Base-by-base conservation (phyloP, 1,140 invertebrate species). In the Trigoniulus corallinus region DNA sequence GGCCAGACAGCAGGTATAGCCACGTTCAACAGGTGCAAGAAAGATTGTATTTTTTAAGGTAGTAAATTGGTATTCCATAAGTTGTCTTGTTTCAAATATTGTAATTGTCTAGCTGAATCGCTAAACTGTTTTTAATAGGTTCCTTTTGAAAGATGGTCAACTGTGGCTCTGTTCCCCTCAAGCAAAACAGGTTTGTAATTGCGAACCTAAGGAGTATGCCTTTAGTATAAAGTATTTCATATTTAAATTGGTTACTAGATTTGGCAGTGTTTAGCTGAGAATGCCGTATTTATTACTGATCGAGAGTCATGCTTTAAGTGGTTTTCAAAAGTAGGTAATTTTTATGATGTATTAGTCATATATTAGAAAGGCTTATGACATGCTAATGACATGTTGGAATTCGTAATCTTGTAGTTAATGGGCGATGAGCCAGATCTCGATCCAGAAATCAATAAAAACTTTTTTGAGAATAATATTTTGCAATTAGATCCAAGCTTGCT, bases 291-390 rank as follows among this genome's bases (percentile, higher is more conserved):
- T 66, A 69, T 81, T 2, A 80, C 81, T 2, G 94, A 98, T 68
- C 75, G 92, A 40, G 93, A 98, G 67, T 85, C 89, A 2, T 97
- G 93, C 69, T 98, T 97, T 69, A 88, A 91, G 60, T 97, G 93
- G 93, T 97, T 97, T 70, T 89, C 89, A n/a, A 92, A 96, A 62
- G 68, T 70, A 62, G 53, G 42, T 56, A n/a, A n/a, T n/a, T n/a
- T n/a, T n/a, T n/a, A 15, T 10, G 15, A 47, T 23, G 3, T 50
- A 29, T 26, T 49, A 21, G 20, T 25, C 37, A 12, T 26, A n/a
- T 49, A 13, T 21, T 24, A 1, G n/a, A n/a, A n/a, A n/a, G n/a
- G n/a, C n/a, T n/a, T n/a, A n/a, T n/a, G n/a, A n/a, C n/a, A n/a
- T 21, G 3, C 49, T n/a, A 21, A 39, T 10, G 13, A 25, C 10